phyloP scores from a whole-genome alignment of 1,140 invertebrate species.

The Ericerus pela region DNA sequence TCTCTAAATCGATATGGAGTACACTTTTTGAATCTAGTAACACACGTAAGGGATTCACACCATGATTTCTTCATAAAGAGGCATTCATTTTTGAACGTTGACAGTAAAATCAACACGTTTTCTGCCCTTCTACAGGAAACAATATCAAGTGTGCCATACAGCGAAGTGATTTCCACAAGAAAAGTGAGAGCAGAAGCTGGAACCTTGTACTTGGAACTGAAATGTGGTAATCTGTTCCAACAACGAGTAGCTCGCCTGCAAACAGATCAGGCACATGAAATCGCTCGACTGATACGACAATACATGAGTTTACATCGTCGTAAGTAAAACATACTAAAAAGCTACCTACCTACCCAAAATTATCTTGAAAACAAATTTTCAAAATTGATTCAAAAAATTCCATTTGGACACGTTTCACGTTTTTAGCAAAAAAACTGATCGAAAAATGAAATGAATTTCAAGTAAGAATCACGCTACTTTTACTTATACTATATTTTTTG shows the following conservation, averaged over 20 bases:
- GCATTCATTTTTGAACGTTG: too few species aligned
- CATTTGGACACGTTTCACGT: too few species aligned
- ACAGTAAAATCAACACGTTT: background rate
- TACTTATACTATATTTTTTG: too few species aligned
- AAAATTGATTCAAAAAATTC: too few species aligned
- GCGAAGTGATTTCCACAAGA: constrained; percentile 87
- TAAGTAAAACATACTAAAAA: too few species aligned
- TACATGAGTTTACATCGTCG: constrained; percentile 71
- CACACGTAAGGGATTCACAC: constrained; percentile 53
- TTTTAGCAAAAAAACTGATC: too few species aligned
- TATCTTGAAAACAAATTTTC: too few species aligned
- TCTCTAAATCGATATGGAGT: constrained; percentile 86
- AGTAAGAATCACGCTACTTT: too few species aligned
- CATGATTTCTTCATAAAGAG: too few species aligned
- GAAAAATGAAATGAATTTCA: too few species aligned
- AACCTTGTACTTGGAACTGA: constrained; percentile 88
- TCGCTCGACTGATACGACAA: constrained; percentile 85
- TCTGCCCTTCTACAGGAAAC: constrained; percentile 46
- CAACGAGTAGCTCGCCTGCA: constrained; percentile 89
- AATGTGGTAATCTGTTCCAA: constrained; percentile 89
- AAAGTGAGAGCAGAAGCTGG: constrained; percentile 86
- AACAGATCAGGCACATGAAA: constrained; percentile 91
- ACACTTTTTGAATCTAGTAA: constrained; percentile 79
- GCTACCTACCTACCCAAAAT: too few species aligned
- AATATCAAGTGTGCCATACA: constrained; percentile 77